Evolutionary conservation across 2,113 vertebrate genomes (phyloP).

Genomic region (Brienomyrus brachyistius): DNA sequence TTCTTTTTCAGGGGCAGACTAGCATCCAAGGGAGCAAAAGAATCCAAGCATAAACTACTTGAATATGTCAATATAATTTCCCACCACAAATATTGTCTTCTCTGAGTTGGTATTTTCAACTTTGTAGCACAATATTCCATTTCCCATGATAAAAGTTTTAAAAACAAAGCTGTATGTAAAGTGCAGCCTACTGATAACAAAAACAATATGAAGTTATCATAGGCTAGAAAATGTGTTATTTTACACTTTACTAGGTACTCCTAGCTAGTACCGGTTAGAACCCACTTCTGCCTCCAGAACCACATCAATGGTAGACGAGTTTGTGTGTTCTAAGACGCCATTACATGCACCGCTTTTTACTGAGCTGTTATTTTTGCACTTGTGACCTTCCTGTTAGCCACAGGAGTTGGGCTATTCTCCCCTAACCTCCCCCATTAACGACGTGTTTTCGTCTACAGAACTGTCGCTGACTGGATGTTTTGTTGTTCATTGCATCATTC

Average conservation of each 20-base stretch:
- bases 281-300: neutral
- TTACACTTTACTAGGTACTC: neutral
- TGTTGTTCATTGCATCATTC: neutral
- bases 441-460: neutral
- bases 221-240: neutral
- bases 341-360: neutral
- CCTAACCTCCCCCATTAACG: neutral
- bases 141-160: neutral
- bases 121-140: neutral
- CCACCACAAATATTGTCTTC: neutral
- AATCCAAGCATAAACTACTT: neutral
- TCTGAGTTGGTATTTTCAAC: conserved; percentile 1
- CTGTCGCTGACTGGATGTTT: neutral
- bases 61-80: neutral
- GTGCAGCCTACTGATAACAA: neutral
- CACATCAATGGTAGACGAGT: neutral
- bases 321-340: neutral
- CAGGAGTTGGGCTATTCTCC: neutral
- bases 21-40: neutral
- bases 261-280: neutral
- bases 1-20: neutral
- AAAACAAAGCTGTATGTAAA: neutral
- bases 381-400: neutral
- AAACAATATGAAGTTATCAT: neutral
- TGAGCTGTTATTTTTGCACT: neutral